Evolutionary conservation across 2,888 invertebrate genomes (phyloP).

Genomic region (Cerastis leucographa): DNA sequence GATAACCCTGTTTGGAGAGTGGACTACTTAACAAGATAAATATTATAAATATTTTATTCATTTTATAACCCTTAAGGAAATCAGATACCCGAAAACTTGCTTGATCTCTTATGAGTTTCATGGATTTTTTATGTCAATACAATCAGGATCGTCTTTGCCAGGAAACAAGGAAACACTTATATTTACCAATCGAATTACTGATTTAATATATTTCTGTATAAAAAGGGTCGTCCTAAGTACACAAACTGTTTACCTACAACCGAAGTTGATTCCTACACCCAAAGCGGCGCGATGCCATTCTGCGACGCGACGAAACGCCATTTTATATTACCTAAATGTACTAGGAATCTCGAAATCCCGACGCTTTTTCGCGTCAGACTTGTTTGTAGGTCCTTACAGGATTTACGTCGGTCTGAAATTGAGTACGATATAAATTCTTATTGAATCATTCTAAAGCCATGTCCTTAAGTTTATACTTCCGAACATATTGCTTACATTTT

Average conservation of each 20-base stretch:
- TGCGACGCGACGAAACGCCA: slow-evolving; percentile 1
- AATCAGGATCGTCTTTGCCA: not conserved
- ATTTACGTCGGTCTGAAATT: slow-evolving; percentile 39
- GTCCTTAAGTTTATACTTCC: slow-evolving; percentile 34
- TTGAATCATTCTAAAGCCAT: slow-evolving; percentile 46
- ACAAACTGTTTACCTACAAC: slow-evolving; percentile 42
- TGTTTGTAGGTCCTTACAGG: slow-evolving; percentile 31
- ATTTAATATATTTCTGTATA: slow-evolving; percentile 35
- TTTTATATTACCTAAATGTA: slow-evolving; percentile 8
- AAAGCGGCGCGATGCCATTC: slow-evolving; percentile 7
- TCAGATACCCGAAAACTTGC: not conserved
- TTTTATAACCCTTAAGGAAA: slow-evolving; percentile 5
- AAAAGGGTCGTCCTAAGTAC: slow-evolving; percentile 43
- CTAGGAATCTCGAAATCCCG: not conserved
- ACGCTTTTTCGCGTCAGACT: not conserved
- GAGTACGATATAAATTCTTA: slow-evolving; percentile 36
- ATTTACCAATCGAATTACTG: slow-evolving; percentile 6
- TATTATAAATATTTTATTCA: not conserved
- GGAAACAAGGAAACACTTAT: slow-evolving; percentile 5
- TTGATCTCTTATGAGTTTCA: not conserved
- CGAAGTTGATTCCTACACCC: slow-evolving; percentile 31
- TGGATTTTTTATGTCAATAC: slow-evolving; percentile 3
- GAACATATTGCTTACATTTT: slow-evolving; percentile 40
- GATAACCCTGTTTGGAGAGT: not conserved
- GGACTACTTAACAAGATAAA: not conserved